phyloP scores from a whole-genome alignment of 2,888 invertebrate genomes.

The Latheticus oryzae region DNA sequence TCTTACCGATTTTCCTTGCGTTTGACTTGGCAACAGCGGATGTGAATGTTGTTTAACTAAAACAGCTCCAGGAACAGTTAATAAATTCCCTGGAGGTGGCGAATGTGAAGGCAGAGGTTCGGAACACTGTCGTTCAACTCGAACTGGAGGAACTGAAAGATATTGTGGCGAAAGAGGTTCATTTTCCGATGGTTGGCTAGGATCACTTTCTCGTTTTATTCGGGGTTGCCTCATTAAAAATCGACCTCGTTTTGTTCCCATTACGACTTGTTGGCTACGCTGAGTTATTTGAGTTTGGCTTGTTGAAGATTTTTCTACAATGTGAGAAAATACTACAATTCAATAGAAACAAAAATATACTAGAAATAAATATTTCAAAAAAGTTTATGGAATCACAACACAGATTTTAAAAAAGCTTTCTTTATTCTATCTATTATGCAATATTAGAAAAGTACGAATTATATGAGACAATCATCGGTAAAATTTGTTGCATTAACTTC shows the following conservation, averaged over 20 bases:
- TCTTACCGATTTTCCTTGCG: slow-evolving; percentile 52
- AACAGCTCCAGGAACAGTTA: slow-evolving; percentile 71
- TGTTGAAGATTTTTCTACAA: slow-evolving; percentile 46
- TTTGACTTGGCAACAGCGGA: slow-evolving; percentile 73
- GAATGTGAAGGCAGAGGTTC: slow-evolving; percentile 70
- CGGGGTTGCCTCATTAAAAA: slow-evolving; percentile 75
- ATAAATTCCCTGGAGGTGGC: slow-evolving; percentile 68
- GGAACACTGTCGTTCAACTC: slow-evolving; percentile 71
- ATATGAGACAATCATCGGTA: too few species aligned
- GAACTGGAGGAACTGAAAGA: slow-evolving; percentile 67
- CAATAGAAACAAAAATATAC: slow-evolving; percentile 3
- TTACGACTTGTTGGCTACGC: slow-evolving; percentile 56
- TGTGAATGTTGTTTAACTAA: slow-evolving; percentile 77
- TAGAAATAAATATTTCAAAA: neutral
- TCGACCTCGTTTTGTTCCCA: slow-evolving; percentile 73
- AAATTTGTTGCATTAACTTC: too few species aligned
- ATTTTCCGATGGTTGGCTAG: slow-evolving; percentile 63
- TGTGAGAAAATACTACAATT: neutral
- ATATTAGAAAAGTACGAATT: too few species aligned
- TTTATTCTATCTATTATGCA: too few species aligned
- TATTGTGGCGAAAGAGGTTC: slow-evolving; percentile 62
- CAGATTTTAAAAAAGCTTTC: too few species aligned
- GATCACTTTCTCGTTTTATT: slow-evolving; percentile 74
- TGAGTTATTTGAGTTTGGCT: slow-evolving; percentile 55
- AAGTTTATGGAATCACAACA: too few species aligned